A percentile compares a stretch with the other conserved stretches of the same genome.
Evolutionary conservation across 2,888 invertebrate genomes (phyloP).

Genomic region (Cephus pulcher): DNA sequence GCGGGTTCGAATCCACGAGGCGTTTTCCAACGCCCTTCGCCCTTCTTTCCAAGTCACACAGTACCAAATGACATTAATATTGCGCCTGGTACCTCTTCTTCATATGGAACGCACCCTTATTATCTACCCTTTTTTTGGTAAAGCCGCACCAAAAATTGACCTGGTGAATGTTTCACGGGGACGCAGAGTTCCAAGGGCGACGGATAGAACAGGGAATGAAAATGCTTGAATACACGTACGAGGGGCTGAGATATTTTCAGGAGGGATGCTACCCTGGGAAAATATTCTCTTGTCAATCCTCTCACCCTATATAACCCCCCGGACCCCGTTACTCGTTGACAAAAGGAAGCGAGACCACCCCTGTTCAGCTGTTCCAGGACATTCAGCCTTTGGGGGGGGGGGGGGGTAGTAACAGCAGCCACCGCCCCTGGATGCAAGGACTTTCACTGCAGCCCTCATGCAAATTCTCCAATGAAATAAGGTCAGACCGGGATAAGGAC

Average conservation of each 20-base stretch:
- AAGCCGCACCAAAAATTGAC: not conserved
- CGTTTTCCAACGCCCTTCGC: not conserved
- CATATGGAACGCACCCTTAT: not conserved
- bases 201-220: not conserved
- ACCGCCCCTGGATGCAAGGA: conserved; percentile 1
- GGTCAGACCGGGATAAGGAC: conserved; percentile 27
- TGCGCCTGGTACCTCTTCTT: not conserved
- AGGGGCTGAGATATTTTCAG: not conserved
- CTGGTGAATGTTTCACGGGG: not conserved
- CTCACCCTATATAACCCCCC: not conserved
- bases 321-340: not conserved
- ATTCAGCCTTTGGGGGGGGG: not conserved
- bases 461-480: conserved; percentile 2
- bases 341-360: not conserved
- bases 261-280: not conserved
- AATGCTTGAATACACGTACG: not conserved
- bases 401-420: not conserved
- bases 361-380: not conserved
- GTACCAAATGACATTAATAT: conserved; percentile 25
- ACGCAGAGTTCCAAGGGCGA: not conserved
- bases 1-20: conserved; percentile 21
- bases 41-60: not conserved
- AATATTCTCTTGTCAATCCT: not conserved
- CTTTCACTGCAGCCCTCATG: conserved; percentile 6
- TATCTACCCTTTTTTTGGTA: not conserved